Base-by-base conservation (phyloP, 2,797 vertebrate species). In the Gymnocypris eckloni region DNA sequence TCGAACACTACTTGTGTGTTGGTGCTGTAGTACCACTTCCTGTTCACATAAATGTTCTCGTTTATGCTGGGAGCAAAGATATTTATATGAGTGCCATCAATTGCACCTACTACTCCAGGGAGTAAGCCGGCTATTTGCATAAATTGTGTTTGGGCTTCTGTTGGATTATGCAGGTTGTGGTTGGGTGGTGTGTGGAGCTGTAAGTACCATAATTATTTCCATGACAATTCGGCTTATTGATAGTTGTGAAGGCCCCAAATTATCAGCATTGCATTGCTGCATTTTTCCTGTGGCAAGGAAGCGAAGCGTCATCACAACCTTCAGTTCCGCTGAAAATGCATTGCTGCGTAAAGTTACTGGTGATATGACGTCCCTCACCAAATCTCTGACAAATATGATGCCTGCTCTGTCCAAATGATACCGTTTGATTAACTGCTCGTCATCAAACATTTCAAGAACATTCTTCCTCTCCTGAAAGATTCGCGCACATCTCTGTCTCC, bases 41-140 rank as follows among this genome's bases (percentile, higher is more conserved):
- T 39, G 28, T 78, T 78, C 28, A 64, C 37, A 41, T 79, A 79
- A 59, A 56, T 0, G 1, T 79, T 54, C 37, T 61, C 20, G 6
- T 79, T 64, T 39, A 79, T 20, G 4, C 50, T 79, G 20, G 77
- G 37, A 43, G 25, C 54, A 75, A 18, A 50, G 22, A 52, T 75
- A 11, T 75, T 75, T 75, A 52, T 75, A 8, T 25, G 72, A 75
- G 72, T 18, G 72, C 45, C 72, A 52, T 75, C 45, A 52, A 75
- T 25, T 75, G 45, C 6, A 11, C 6, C 72, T 52, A 52, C n/a
- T 45, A 50, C 72, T 75, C n/a, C 45, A 16, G 72, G 72, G n/a
- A 72, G 25, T 28, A 28, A 72, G 18, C 70, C 20, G 4, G 70
- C 39, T 41, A 72, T 72, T 39, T 72, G 16, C 69, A 72, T 72